Evolutionary conservation across 2,113 vertebrate species (phyloP).

Genomic region (Bubo blakistoni): DNA sequence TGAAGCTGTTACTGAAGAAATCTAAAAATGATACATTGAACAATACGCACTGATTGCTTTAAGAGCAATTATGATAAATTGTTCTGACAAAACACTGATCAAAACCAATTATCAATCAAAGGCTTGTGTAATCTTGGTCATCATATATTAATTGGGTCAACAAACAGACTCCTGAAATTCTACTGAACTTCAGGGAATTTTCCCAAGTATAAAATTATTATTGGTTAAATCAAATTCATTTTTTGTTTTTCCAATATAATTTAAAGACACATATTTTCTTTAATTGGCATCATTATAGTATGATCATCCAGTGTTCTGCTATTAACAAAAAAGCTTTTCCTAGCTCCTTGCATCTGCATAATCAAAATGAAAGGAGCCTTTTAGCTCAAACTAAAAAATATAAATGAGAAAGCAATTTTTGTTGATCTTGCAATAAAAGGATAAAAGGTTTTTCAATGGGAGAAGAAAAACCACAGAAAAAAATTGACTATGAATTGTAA

Average conservation of each 20-base stretch:
- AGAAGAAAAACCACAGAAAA: neutral
- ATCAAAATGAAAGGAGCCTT: neutral
- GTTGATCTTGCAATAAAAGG: neutral
- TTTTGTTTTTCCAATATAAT: neutral
- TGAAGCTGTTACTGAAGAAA: neutral
- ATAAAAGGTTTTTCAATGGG: neutral
- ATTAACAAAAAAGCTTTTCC: neutral
- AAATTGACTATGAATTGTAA: neutral
- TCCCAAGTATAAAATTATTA: neutral
- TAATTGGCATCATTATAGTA: neutral
- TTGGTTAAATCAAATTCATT: neutral
- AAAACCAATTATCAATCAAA: neutral
- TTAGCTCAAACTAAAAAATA: neutral
- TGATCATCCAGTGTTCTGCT: neutral
- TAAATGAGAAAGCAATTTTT: neutral
- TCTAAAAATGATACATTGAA: neutral
- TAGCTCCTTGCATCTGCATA: neutral
- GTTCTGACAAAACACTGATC: neutral
- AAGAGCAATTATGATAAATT: neutral
- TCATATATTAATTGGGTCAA: neutral
- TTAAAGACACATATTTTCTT: neutral
- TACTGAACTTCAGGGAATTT: neutral
- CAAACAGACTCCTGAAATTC: neutral
- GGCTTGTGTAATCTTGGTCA: neutral
- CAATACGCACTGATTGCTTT: neutral